Evolutionary conservation across 92 coral and sea anemone genomes (phyloP), one percentile per base, ranked within the genome.

Genomic region (Actinernus sp.): DNA sequence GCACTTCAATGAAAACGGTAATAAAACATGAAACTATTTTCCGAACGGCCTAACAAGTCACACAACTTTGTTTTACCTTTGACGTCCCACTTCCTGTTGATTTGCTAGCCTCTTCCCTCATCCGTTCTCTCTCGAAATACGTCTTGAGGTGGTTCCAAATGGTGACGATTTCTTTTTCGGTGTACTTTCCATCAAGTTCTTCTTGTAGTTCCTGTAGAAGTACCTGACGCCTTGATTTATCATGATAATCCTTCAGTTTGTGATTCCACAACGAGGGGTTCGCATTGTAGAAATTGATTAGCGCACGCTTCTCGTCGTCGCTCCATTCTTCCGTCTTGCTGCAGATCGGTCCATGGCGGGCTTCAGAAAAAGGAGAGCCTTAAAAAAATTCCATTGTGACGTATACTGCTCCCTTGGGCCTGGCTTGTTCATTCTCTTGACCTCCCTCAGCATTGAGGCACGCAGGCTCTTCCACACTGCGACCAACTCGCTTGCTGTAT

Each of bases 261-360:
- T 63, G 62, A 19, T 63, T 46, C 71, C 71, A 63, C 19, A 63
- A 30, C 32, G 14, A 0, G 11, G 53, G 71, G 31, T 63, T 45
- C 26, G 22, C 38, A 29, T 23, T 25, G 58, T 63, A 63, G 18
- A 43, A 63, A 26, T 46, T 26, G 13, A 63, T 63, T 16, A 63
- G 20, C 62, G 12, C 14, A 26, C 23, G 12, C 5, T 16, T 13
- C 20, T 46, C 71, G 9, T 63, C 71, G 26, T 63, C 71, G 16
- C 16, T 26, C 71, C 71, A 63, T 63, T 45, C 71, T 5, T 14
- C 37, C n/a, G 58, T 26, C 17, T 7, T 37, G 0, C 3, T 23
- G 14, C 4, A 29, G 53, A 40, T 63, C 27, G 6, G 45, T 14
- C 22, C 40, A 63, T 16, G 12, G 36, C n/a, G n/a, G n/a, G n/a